Evolutionary conservation across 2,113 vertebrate species (phyloP).

Genomic region (Donacobius atricapilla): DNA sequence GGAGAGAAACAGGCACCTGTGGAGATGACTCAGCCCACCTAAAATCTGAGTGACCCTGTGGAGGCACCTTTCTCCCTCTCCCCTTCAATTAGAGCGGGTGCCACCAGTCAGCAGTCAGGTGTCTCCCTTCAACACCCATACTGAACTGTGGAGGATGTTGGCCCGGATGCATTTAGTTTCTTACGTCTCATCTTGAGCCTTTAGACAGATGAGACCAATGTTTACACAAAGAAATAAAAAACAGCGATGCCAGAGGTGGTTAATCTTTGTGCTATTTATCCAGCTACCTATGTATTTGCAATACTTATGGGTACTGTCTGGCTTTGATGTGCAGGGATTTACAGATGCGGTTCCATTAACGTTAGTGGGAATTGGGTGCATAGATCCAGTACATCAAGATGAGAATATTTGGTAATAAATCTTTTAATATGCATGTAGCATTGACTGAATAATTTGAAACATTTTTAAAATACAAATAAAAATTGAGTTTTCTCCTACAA

Average conservation of each 20-base stretch:
- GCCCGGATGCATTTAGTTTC: background rate
- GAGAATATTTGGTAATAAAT: slow-evolving; percentile 53
- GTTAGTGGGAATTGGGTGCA: background rate
- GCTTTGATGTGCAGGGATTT: background rate
- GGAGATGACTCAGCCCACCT: background rate
- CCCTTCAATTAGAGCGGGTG: background rate
- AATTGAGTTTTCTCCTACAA: slow-evolving; percentile 65
- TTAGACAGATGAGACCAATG: background rate
- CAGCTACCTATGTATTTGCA: slow-evolving; percentile 2
- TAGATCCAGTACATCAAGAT: slow-evolving; percentile 39
- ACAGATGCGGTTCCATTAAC: background rate
- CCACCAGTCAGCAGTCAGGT: background rate
- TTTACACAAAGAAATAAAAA: background rate
- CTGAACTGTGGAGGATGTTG: background rate
- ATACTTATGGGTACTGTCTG: background rate
- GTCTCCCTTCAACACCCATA: background rate
- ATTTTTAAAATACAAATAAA: slow-evolving; percentile 72
- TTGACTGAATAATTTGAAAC: slow-evolving; percentile 66
- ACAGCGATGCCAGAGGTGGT: background rate
- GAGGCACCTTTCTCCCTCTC: background rate
- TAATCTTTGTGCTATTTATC: slow-evolving; percentile 28
- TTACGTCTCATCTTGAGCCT: background rate
- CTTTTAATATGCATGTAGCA: slow-evolving; percentile 61
- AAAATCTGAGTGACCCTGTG: slow-evolving; percentile 10
- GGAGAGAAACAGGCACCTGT: background rate